Evolutionary conservation across 64 coral and sea anemone species (phyloP), one percentile per base, ranked within the genome.

Genomic region (Trachythela sp.): DNA sequence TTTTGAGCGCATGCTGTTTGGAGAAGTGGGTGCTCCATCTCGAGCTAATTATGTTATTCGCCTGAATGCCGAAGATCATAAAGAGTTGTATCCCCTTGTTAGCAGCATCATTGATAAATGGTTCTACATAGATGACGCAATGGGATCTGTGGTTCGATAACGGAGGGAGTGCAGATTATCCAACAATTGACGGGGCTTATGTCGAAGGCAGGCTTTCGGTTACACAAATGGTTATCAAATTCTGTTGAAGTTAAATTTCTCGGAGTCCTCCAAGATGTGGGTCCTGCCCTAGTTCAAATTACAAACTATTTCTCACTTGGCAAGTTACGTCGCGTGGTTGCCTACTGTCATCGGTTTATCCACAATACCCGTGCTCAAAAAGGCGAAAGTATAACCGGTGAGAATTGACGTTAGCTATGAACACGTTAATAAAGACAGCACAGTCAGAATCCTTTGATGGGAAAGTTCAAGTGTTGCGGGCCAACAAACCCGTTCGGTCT

Each of bases 81-180:
- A 48, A 1, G 45, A 43, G 0, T 77, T 85, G 29, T 86, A 92
- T 14, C 26, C 86, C 0, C 9, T 35, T 39, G 60, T n/a, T 34
- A 88, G 54, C 27, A n/a, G 39, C 0, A 85, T 84, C 56, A 8
- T 89, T 1, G 13, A 24, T 18, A 40, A 36, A 10, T 38, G 86
- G 32, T 89, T 86, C 38, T 93, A 91, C 15, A 90, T 95, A 3
- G 94, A 95, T 20, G 94, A 95, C 45, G 17, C 89, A 17, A 51
- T 95, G 0, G 89, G 37, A 29, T 54, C 90, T 0, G 0, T 92
- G 9, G 26, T n/a, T 6, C 83, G 4, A 0, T 39, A n/a, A 64
- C 64, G 36, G 15, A 0, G 9, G 94, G 84, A 38, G 87, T 34
- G 3, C 14, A 20, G 10, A 13, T 95, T 0, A 51, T 84, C 11